A percentile compares a stretch with the other conserved stretches of the same genome.
Evolutionary conservation across 2,888 invertebrate species (phyloP).

Genomic region (Zhuqinia jingwanae): DNA sequence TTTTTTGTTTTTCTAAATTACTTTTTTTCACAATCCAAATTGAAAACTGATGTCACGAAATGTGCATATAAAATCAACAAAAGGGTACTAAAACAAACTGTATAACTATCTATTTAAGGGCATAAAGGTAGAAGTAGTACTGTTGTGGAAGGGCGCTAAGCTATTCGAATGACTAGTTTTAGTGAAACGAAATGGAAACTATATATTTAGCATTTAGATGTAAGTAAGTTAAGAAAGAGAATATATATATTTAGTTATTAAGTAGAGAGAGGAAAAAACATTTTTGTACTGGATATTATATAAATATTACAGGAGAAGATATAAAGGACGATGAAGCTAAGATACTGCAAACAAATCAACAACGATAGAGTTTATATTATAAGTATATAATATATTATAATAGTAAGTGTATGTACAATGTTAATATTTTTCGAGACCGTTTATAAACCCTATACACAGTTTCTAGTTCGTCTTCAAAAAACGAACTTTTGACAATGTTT

Average conservation of each 20-base stretch:
- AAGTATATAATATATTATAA: slow-evolving; percentile 3
- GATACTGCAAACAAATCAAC: slow-evolving; percentile 58
- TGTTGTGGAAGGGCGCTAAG: slow-evolving; percentile 27
- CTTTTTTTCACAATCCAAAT: slow-evolving; percentile 5
- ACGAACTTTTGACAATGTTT: slow-evolving; percentile 37
- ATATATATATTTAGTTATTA: slow-evolving; percentile 38
- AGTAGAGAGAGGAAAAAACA: slow-evolving; percentile 56
- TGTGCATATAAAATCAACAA: slow-evolving; percentile 49
- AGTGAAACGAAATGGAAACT: slow-evolving; percentile 66
- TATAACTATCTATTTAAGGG: neutral
- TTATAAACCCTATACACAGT: slow-evolving; percentile 30
- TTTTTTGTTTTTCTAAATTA: slow-evolving; percentile 18
- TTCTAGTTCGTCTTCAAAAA: slow-evolving; percentile 26
- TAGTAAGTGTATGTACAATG: slow-evolving; percentile 28
- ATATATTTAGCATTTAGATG: slow-evolving; percentile 43
- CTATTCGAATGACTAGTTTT: slow-evolving; percentile 47
- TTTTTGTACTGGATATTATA: slow-evolving; percentile 74
- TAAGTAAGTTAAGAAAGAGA: slow-evolving; percentile 45
- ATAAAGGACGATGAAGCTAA: slow-evolving; percentile 30
- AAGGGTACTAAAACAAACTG: slow-evolving; percentile 62
- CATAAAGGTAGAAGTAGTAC: slow-evolving; percentile 13
- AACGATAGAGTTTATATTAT: slow-evolving; percentile 66
- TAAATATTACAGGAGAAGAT: neutral
- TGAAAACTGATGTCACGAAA: slow-evolving; percentile 18
- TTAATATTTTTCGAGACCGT: slow-evolving; percentile 64